Percentiles rank a stretch among this genome's conserved stretches.
Conservation (phyloP, 2,113 vertebrate genomes). For the Agapornis roseicollis region DNA sequence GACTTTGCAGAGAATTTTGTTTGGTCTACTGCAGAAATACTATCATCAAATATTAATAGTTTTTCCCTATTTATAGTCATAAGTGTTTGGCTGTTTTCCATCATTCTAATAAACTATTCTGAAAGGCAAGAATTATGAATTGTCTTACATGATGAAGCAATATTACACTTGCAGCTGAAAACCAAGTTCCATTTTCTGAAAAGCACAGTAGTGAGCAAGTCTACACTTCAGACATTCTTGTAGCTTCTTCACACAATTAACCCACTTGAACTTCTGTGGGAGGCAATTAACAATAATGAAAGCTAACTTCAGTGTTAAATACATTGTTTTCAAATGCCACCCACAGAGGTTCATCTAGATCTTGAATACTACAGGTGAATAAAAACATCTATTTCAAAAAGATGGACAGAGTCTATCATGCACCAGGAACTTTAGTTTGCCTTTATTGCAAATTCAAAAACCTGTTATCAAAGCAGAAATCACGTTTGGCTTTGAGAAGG, state of each 20-base stretch:
- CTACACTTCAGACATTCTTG: background rate
- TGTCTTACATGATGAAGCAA: background rate
- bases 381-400: background rate
- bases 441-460: background rate
- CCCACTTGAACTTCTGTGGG: background rate
- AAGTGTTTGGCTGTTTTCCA: constrained; percentile 18
- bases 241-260: background rate
- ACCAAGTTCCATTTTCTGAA: background rate
- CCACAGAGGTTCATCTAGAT: background rate
- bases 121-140: background rate
- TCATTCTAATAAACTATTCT: background rate
- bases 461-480: background rate
- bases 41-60: constrained; percentile 27
- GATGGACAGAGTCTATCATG: background rate
- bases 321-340: background rate
- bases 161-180: background rate
- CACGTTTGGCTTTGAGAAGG: background rate
- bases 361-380: background rate
- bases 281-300: background rate
- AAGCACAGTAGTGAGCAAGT: background rate
- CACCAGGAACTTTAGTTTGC: background rate
- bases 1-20: background rate
- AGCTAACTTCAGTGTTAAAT: background rate
- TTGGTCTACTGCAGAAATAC: constrained; percentile 13
- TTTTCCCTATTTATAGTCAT: background rate